phyloP scores from a whole-genome alignment of 2,797 vertebrate genomes.

The Ctenochaetus hawaiiensis region DNA sequence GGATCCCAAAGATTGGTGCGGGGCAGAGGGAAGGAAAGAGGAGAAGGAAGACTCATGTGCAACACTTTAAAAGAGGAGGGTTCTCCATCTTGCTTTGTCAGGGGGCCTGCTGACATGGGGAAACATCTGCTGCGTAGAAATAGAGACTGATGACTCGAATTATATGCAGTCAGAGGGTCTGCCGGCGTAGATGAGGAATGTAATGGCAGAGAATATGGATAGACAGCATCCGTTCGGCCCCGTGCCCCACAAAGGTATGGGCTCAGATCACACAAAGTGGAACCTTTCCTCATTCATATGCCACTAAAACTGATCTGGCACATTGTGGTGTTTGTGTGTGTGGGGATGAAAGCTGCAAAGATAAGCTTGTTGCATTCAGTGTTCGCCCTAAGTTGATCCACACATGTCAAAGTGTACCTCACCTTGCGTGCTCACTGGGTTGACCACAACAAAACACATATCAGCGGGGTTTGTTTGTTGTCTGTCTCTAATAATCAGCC shows the following conservation, averaged over 20 bases:
- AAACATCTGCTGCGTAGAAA: constrained; percentile 87
- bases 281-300: constrained; percentile 4
- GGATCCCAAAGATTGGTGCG: constrained; percentile 38
- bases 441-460: constrained; percentile 56
- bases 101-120: constrained; percentile 81
- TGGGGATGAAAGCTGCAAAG: constrained; percentile 32
- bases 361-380: constrained; percentile 10
- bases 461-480: constrained; percentile 63
- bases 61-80: constrained; percentile 77
- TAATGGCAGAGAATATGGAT: constrained; percentile 71
- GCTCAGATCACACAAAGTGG: constrained; percentile 19
- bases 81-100: constrained; percentile 82
- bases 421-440: constrained; percentile 48
- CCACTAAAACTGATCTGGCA: constrained; percentile 16
- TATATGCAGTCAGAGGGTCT: constrained; percentile 77
- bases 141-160: constrained; percentile 86
- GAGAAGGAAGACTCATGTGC: constrained; percentile 69
- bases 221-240: constrained; percentile 49
- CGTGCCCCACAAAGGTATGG: constrained; percentile 16
- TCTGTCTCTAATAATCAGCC: constrained; percentile 69
- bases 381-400: constrained; percentile 31
- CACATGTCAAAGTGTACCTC: constrained; percentile 47
- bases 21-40: constrained; percentile 37
- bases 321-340: constrained; percentile 25
- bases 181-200: constrained; percentile 74